These are phyloP conservation scores for Ommatoiulus sabulosus DNA, from an alignment of 2,888 invertebrate species.

Conservation along the genomic window DNA sequence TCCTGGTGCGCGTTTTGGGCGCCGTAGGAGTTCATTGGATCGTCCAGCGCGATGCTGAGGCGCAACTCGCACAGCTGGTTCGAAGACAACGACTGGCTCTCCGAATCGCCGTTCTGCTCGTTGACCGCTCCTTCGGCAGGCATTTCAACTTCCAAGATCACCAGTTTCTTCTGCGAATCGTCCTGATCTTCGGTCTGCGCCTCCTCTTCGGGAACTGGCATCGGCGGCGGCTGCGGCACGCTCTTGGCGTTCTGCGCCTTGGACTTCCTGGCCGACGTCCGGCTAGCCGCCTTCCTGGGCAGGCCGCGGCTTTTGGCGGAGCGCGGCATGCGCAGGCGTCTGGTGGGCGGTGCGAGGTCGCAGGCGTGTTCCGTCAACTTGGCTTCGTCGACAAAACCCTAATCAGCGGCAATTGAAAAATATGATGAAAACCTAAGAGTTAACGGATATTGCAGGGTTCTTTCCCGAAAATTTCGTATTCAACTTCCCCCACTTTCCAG, in stretches of 20 bases:
- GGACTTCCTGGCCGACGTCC: constrained; percentile 4
- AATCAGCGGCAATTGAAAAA: neutral
- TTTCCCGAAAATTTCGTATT: neutral
- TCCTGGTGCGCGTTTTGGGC: neutral
- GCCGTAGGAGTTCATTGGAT: neutral
- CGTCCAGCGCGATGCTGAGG: constrained; percentile 3
- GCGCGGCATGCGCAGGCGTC: neutral
- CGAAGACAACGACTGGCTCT: neutral
- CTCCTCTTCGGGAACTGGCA: neutral
- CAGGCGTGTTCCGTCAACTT: constrained; percentile 23
- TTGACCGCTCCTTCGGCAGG: neutral
- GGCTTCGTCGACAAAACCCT: constrained; percentile 32
- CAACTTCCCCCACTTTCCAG: too few species aligned
- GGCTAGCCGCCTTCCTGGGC: neutral
- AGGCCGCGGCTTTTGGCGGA: neutral
- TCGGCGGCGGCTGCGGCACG: neutral
- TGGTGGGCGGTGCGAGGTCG: neutral
- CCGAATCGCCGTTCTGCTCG: neutral
- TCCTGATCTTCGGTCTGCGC: too few species aligned
- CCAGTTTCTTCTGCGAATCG: constrained; percentile 34
- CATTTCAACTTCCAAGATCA: neutral
- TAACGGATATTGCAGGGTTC: neutral
- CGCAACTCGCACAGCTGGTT: constrained; percentile 17
- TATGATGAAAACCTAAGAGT: neutral
- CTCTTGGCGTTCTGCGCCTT: neutral